Base-by-base conservation (phyloP, 2,797 vertebrate species). In the Phalloptychus januarius region DNA sequence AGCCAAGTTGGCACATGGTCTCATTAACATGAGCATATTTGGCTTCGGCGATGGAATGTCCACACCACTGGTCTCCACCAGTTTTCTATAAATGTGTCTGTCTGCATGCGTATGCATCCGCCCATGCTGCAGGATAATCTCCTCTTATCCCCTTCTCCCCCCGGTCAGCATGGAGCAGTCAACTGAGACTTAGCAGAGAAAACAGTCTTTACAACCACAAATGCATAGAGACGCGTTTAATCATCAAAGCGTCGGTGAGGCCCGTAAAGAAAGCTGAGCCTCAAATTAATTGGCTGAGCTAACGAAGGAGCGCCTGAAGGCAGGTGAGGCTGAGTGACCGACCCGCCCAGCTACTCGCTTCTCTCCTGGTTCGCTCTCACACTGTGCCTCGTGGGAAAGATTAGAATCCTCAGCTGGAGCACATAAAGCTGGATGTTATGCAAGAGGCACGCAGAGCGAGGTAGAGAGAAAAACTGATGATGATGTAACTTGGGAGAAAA, bases 381-480 rank as follows among this genome's bases (percentile, higher is more conserved):
- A 0, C 82, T 85, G 58, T 86, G 92, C 90, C 93, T 93, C 88
- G 74, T 91, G 91, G 89, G 90, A 92, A 90, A 95, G 94, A 95
- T 95, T 93, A 94, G 87, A 90, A 91, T 93, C 91, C 91, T 94
- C 94, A 92, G 93, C 91, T 93, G 93, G 92, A 92, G 91, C 92
- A 93, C 95, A 95, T 95, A 94, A 95, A 94, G 91, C 93, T 91
- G 88, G 83, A 85, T 73, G 87, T 95, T 96, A 95, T 89, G 93
- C 94, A 96, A 95, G 94, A 91, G 84, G 72, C 63, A 40, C 28
- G 73, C 77, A 84, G 79, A 71, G 80, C 45, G 78, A 87, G 80
- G 58, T 40, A 46, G 83, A 84, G 84, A 85, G 81, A 86, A 50
- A 85, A 83, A 81, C 77, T 78, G 86, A 85, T 86, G 89, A 79